Evolutionary conservation across 2,888 invertebrate species (phyloP).

Genomic region (Diarsia rubi): DNA sequence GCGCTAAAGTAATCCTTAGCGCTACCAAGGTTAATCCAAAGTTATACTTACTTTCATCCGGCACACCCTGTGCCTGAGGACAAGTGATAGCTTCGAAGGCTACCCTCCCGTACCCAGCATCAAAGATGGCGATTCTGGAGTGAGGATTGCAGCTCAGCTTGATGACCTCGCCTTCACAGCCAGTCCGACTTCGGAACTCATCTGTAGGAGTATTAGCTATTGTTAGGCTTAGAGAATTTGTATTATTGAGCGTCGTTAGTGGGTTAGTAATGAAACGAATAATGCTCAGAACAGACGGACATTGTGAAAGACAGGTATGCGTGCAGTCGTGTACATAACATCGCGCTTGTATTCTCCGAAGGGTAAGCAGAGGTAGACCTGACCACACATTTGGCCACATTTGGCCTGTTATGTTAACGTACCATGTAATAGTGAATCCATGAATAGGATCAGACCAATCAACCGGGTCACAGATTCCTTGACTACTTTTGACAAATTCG

Average conservation of each 20-base stretch:
- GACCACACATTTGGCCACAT: no score
- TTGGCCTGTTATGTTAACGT: no score
- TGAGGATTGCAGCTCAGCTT: conserved; percentile 95
- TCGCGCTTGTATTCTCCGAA: no score
- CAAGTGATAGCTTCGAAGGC: conserved; percentile 95
- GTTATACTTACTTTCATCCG: conserved; percentile 94
- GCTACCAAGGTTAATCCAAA: neutral
- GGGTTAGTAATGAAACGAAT: neutral
- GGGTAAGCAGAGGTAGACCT: no score
- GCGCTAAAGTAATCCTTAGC: no score
- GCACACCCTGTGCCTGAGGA: conserved; percentile 94
- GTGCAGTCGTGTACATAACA: neutral
- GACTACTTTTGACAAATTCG: no score
- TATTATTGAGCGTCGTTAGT: neutral
- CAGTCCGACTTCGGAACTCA: conserved; percentile 96
- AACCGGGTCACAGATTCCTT: no score
- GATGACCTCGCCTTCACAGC: conserved; percentile 96
- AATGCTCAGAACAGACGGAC: neutral
- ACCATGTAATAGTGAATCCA: no score
- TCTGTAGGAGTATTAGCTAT: conserved; percentile 90
- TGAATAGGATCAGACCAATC: no score
- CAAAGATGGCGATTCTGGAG: conserved; percentile 96
- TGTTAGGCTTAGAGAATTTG: neutral
- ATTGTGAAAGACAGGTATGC: neutral
- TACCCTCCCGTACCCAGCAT: conserved; percentile 96